Evolutionary conservation across 2,113 vertebrate species (phyloP).

Genomic region (Nothocercus nigrocapillus): DNA sequence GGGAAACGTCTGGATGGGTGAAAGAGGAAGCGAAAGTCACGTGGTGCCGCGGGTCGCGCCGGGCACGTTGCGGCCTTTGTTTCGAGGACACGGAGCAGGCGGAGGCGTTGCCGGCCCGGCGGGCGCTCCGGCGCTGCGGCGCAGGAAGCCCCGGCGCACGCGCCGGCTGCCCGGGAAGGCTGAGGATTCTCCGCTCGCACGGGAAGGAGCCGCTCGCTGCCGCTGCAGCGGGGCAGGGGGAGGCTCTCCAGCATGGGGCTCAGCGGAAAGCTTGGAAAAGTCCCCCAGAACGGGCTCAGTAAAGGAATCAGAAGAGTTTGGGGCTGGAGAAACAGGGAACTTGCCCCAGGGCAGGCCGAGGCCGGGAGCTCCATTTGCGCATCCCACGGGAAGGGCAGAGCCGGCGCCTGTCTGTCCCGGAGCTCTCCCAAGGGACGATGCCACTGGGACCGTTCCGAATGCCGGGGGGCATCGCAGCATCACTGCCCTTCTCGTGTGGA

Average conservation of each 20-base stretch:
- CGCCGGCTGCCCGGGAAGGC: background rate
- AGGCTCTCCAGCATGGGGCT: too few relatives aligned
- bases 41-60: background rate
- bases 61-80: rapidly evolving
- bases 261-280: background rate
- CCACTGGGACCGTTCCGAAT: too few relatives aligned
- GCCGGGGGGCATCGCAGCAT: background rate
- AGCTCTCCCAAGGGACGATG: too few relatives aligned
- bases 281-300: background rate
- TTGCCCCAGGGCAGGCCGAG: too few relatives aligned
- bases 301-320: too few relatives aligned
- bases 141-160: constrained; percentile 25
- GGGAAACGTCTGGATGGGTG: constrained; percentile 60
- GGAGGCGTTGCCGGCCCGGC: constrained; percentile 14
- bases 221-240: too few relatives aligned
- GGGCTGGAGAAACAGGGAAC: too few relatives aligned
- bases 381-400: too few relatives aligned
- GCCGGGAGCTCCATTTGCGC: too few relatives aligned
- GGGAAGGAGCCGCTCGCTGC: too few relatives aligned
- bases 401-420: too few relatives aligned
- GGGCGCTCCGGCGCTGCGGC: background rate
- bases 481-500: background rate
- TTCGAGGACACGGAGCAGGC: background rate
- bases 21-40: constrained; percentile 62
- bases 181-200: too few relatives aligned